Base-by-base conservation (phyloP, 2,888 invertebrate genomes). In the Drosophila siamana region DNA sequence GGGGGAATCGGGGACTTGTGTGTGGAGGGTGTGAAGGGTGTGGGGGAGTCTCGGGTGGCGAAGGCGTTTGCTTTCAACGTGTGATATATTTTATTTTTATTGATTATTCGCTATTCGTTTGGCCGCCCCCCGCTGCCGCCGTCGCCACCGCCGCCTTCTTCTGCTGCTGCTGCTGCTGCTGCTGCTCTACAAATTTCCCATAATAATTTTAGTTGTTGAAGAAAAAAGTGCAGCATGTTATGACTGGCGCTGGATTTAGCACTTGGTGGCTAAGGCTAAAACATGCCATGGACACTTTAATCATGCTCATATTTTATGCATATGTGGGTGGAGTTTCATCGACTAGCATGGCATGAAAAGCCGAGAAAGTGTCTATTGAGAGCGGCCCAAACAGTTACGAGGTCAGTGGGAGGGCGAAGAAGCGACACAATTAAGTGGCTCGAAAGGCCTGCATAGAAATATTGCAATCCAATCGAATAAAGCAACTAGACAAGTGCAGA, bases 11-110 rank as follows among this genome's bases (percentile, higher is more conserved):
- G 41, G 28, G 13, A n/a, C n/a, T n/a, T n/a, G n/a, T n/a, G n/a
- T n/a, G n/a, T n/a, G n/a, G n/a, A n/a, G n/a, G n/a, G n/a, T n/a
- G n/a, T n/a, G n/a, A n/a, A n/a, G n/a, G n/a, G n/a, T n/a, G n/a
- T n/a, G n/a, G n/a, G n/a, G n/a, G n/a, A n/a, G n/a, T n/a, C n/a
- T n/a, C n/a, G n/a, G 59, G 15, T 9, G 2, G 7, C 9, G 36
- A n/a, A 61, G 68, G 72, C 61, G 55, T 54, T 68, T 72, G 72
- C 75, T 75, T 75, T 75, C 84, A 70, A 74, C 81, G 86, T 87
- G 85, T 88, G 86, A 86, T 86, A 87, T 83, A 85, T 88, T 86
- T 86, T 87, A 85, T 87, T 85, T 87, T 87, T 86, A 86, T 86
- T 86, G 85, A 86, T 86, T 86, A 86, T 85, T 80, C 79, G 67